These are phyloP conservation scores for Poeciliopsis infans DNA, from an alignment of 2,797 vertebrate species.

Conservation along the genomic window DNA sequence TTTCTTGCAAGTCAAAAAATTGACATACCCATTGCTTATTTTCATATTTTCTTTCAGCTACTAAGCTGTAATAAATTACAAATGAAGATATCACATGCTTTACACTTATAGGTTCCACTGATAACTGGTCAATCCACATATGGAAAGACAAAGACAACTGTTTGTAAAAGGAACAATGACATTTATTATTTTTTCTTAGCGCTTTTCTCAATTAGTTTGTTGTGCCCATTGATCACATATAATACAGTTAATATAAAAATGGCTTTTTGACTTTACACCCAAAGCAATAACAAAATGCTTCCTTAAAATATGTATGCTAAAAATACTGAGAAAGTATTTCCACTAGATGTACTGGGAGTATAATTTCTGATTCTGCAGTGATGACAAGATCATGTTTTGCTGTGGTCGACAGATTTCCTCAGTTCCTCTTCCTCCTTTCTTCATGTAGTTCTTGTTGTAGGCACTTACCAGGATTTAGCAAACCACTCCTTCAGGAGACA, in stretches of 20 bases:
- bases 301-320: constrained; percentile 84
- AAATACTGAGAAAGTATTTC: constrained; percentile 83
- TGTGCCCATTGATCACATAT: constrained; percentile 85
- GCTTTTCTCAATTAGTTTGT: constrained; percentile 80
- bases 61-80: background rate
- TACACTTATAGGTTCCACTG: constrained; percentile 13
- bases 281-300: constrained; percentile 85
- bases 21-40: background rate
- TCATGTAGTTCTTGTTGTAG: constrained; percentile 80
- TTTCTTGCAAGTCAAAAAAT: background rate
- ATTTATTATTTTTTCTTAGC: constrained; percentile 82
- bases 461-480: constrained; percentile 83
- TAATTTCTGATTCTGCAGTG: constrained; percentile 78
- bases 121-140: constrained; percentile 18
- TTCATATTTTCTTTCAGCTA: background rate
- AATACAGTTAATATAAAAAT: constrained; percentile 88
- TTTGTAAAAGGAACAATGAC: constrained; percentile 84
- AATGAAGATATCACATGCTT: background rate
- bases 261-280: constrained; percentile 86
- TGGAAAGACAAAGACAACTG: constrained; percentile 43
- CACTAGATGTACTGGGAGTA: constrained; percentile 77
- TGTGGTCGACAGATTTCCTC: constrained; percentile 55
- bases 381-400: constrained; percentile 69
- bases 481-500: constrained; percentile 58
- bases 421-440: constrained; percentile 61